Evolutionary conservation across 2,888 invertebrate species (phyloP), one percentile per base, ranked within the genome.

Genomic region (Cataglyphis cursor): DNA sequence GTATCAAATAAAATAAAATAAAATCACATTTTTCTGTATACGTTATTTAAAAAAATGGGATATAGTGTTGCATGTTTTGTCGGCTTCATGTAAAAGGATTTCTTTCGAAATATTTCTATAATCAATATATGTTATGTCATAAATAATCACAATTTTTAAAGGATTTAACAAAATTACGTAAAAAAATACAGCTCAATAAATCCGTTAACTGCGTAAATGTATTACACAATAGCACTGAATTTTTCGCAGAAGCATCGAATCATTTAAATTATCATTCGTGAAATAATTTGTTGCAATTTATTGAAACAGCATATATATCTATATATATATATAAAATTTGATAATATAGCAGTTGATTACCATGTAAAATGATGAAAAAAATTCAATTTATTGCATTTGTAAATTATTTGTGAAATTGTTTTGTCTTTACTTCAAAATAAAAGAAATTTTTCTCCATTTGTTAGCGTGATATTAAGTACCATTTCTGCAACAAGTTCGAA

Each of bases 401-500:
- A 28, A 0, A 48, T 48, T 68, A 48, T 68, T 28, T 18, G 18
- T 6, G 12, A 66, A 28, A 48, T n/a, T 28, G 28, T 66, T 66
- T 48, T 10, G 4, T 24, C 28, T 5, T 44, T 1, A 28, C 24
- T 18, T 44, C 10, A 3, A 3, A 28, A 6, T 44, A 3, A 28
- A 44, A 18, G 18, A 24, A n/a, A 51, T 51, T 51, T n/a, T n/a
- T 68, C 28, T 61, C 24, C 48, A 28, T 28, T 68, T 8, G 18
- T 44, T 44, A 24, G 4, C 5, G 5, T 28, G 12, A 48, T 44
- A 68, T 24, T 66, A 44, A n/a, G 10, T n/a, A 10, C n/a, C 28
- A n/a, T 18, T 68, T 48, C 66, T 44, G 18, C 18, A 44, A 28
- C 28, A n/a, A 68, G 44, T 28, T 68, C 28, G n/a, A 48, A 48